phyloP scores from a whole-genome alignment of 2,113 vertebrate species.

The Tetraodon nigroviridis region DNA sequence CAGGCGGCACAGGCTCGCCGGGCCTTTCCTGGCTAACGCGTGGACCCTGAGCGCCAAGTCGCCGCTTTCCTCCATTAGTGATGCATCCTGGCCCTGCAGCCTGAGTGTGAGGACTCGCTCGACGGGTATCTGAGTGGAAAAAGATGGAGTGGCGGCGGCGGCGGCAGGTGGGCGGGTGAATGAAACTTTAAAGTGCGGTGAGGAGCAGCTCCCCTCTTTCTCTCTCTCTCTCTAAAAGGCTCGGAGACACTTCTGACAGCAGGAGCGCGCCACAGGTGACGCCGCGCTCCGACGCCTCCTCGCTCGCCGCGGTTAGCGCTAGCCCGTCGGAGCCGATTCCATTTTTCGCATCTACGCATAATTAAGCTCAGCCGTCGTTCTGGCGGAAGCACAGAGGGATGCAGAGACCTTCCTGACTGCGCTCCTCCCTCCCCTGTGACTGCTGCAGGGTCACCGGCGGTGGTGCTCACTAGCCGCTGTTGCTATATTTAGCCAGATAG shows the following conservation, averaged over 20 bases:
- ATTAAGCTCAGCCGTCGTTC: too few species aligned
- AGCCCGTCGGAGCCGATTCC: too few species aligned
- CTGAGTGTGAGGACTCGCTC: conserved; percentile 14
- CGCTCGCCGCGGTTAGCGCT: background rate
- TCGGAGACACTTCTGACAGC: conserved; percentile 22
- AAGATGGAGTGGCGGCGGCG: conserved; percentile 9
- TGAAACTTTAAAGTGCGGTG: conserved; percentile 19
- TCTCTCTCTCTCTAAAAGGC: conserved; percentile 13
- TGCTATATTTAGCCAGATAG: conserved; percentile 49
- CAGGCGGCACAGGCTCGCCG: too few species aligned
- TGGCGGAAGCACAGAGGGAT: background rate
- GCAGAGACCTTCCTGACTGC: conserved; percentile 7
- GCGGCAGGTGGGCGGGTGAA: conserved; percentile 12
- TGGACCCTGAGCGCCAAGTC: conserved; percentile 9
- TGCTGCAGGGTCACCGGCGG: conserved; percentile 21
- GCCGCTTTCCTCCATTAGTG: conserved; percentile 44
- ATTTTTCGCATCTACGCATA: too few species aligned
- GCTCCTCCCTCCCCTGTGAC: conserved; percentile 20
- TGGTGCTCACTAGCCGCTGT: conserved; percentile 45
- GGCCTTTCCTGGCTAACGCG: too few species aligned
- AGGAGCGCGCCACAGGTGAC: conserved; percentile 23
- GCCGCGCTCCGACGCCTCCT: too few species aligned
- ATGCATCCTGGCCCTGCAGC: conserved; percentile 26
- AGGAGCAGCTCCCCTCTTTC: conserved; percentile 30
- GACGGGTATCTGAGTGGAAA: conserved; percentile 30